phyloP scores from a whole-genome alignment of 2,888 invertebrate genomes.

The Papilio protenor region DNA sequence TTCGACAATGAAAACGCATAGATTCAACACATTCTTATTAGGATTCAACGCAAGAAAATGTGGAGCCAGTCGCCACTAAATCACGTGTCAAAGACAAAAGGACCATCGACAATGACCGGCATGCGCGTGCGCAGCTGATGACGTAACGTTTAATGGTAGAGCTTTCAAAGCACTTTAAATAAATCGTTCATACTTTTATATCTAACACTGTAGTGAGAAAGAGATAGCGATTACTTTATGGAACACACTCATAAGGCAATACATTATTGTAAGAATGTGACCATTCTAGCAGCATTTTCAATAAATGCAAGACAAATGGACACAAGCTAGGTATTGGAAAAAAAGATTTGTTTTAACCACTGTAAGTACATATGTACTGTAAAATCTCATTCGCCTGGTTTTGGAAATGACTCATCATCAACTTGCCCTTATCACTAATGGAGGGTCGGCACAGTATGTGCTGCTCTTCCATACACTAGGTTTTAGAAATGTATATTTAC shows the following conservation, averaged over 20 bases:
- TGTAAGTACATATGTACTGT: too few relatives aligned
- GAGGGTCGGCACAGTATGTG: too few relatives aligned
- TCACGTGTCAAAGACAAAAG: slow-evolving; percentile 40
- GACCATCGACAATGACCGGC: slow-evolving; percentile 19
- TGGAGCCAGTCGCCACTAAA: slow-evolving; percentile 30
- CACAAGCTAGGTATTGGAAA: background rate
- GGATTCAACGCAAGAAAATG: slow-evolving; percentile 36
- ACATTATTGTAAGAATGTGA: slow-evolving; percentile 13
- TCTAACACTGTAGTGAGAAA: slow-evolving; percentile 6
- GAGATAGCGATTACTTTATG: background rate
- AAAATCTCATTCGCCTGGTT: too few relatives aligned
- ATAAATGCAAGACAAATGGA: background rate
- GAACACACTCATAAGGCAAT: slow-evolving; percentile 16
- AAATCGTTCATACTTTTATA: slow-evolving; percentile 9
- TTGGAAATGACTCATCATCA: too few relatives aligned
- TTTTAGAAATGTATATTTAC: too few relatives aligned
- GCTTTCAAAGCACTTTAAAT: slow-evolving; percentile 29
- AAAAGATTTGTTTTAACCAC: background rate
- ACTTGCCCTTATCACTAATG: too few relatives aligned
- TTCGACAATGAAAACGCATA: background rate
- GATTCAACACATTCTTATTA: slow-evolving; percentile 4
- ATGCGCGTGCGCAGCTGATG: slow-evolving; percentile 19
- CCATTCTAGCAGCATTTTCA: background rate
- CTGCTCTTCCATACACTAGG: too few relatives aligned
- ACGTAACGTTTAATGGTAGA: slow-evolving; percentile 22